Base-by-base conservation (phyloP, 2,113 vertebrate genomes). In the Hepsetus odoe region DNA sequence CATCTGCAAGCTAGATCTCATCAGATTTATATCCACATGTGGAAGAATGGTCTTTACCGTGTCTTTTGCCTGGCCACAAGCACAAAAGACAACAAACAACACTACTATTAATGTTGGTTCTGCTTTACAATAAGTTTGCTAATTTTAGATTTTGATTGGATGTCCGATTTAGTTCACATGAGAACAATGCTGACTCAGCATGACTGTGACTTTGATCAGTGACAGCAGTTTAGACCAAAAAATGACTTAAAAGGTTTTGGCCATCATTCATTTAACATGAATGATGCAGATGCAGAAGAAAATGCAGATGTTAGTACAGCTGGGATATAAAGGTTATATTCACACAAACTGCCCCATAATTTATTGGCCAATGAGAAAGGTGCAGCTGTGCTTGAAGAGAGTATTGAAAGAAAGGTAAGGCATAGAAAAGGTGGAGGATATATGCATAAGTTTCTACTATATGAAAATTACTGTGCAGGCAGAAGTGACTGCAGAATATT, bases 1-100 rank as follows among this genome's bases (percentile, higher is more conserved):
- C 35, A 56, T 73, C 71, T 73, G 71, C 49, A 59, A 42, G 44
- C 12, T 42, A 40, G 14, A 44, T 42, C 35, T 56, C 14, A 38
- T 3, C 53, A 58, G 56, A 73, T 59, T 59, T 58, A 59, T 18
- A 61, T 18, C 1, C 61, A 35, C 16, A 11, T 35, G 10, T 62
- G 59, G 30, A 62, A 18, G 13, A 35, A 32, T 35, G 32, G 32
- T 32, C 38, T 64, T 64, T 35, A 30, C 61, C n/a, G 3, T 22
- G 18, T 32, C 30, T 32, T 30, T 62, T 62, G 14, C 33, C 35
- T 62, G 16, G 16, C 28, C 2, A 18, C 32, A 2, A 62, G 33
- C 30, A 30, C 59, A 65, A 11, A 20, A n/a, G 32, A 65, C 61
- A 16, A 64, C 61, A 64, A 20, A 10, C 2, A 14, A 59, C 30